Evolutionary conservation across 2,113 vertebrate species (phyloP), one percentile per base, ranked within the genome.

Genomic region (Syrmaticus mikado): DNA sequence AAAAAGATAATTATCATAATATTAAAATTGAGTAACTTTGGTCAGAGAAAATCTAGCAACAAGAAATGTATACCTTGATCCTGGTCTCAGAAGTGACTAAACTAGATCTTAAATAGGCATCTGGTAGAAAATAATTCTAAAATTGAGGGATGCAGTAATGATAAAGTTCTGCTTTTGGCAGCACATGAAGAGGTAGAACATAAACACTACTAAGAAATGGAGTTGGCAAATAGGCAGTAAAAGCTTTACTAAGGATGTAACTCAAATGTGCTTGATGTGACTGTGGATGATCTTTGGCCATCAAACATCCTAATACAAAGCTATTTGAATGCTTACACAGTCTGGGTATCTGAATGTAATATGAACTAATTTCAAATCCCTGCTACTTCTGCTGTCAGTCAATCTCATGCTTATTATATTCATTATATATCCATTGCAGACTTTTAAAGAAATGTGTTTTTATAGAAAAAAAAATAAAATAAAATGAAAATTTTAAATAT

Each of bases 401-500:
- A 61, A 19, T 24, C 8, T 79, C 13, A 45, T 27, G 6, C 27
- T 41, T 70, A 7, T 34, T 73, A 5, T 19, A 11, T 50, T 75
- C 1, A 65, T 38, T 46, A 43, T 70, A 61, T 88, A 57, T 4
- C 9, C 20, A n/a, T 14, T 87, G 24, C 20, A 83, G 24, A 48
- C 0, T 0, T n/a, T 30, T 27, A 4, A 70, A 77, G 4, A 3
- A 66, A 41, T 2, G 30, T 62, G 10, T 0, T 38, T 79, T 12
- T 40, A 20, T 17, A 40, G 34, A 45, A 67, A 82, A n/a, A n/a
- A 38, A 62, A 41, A 41, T 41, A 41, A 84, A 25, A 21, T 27
- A 30, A 57, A 30, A 16, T 18, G 8, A 55, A 17, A 16, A 75
- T 82, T 67, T 25, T 72, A 40, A 5, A 4, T 22, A 85, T 62